phyloP scores from a whole-genome alignment of 1,140 invertebrate genomes.

The Idris sp. region DNA sequence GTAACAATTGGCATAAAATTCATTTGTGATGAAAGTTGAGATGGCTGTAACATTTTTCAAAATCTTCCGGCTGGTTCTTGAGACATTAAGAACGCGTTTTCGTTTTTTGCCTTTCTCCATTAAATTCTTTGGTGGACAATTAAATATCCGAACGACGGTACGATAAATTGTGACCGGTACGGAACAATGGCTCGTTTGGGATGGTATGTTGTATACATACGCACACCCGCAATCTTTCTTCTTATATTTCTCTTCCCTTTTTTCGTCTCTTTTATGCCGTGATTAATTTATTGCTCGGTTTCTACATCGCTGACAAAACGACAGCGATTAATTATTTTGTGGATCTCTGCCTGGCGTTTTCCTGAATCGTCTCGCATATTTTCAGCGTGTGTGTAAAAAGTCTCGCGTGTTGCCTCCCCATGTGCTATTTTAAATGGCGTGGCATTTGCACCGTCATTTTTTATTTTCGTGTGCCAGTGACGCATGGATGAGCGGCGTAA shows the following conservation, averaged over 20 bases:
- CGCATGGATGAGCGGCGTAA: slow-evolving; percentile 53
- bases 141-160: slow-evolving; percentile 63
- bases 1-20: slow-evolving; percentile 29
- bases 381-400: slow-evolving; percentile 57
- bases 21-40: slow-evolving; percentile 39
- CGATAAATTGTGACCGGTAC: slow-evolving; percentile 62
- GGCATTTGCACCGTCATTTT: slow-evolving; percentile 55
- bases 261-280: slow-evolving; percentile 48
- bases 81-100: slow-evolving; percentile 7
- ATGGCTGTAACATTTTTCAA: slow-evolving; percentile 41
- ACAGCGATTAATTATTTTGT: slow-evolving; percentile 62
- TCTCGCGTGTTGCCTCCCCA: slow-evolving; percentile 30
- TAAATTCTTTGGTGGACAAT: slow-evolving; percentile 61
- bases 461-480: slow-evolving; percentile 48
- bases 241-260: slow-evolving; percentile 48
- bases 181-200: slow-evolving; percentile 62
- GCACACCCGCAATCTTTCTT: slow-evolving; percentile 43
- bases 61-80: slow-evolving; percentile 8
- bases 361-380: slow-evolving; percentile 60
- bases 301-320: slow-evolving; percentile 62
- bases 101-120: slow-evolving; percentile 44
- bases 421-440: slow-evolving; percentile 62
- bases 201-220: slow-evolving; percentile 51
- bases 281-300: slow-evolving; percentile 64
- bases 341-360: slow-evolving; percentile 58